Evolutionary conservation across 1,140 invertebrate species (phyloP).

Genomic region (Eueides isabella): DNA sequence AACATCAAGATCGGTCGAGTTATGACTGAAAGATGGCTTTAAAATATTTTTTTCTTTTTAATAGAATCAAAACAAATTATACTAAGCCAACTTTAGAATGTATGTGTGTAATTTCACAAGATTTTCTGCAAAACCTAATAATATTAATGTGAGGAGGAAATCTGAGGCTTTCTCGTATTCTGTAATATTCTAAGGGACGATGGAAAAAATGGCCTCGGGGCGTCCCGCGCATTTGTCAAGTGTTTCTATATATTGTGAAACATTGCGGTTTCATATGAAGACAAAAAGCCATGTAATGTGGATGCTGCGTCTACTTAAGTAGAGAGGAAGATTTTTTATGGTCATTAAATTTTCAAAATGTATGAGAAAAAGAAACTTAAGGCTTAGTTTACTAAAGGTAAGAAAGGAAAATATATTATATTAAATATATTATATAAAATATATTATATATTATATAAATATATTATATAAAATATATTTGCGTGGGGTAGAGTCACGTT

Average conservation of each 20-base stretch:
- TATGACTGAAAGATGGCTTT: too few relatives aligned
- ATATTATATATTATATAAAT: too few relatives aligned
- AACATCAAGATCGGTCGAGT: too few relatives aligned
- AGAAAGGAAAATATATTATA: too few relatives aligned
- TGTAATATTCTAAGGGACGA: conserved; percentile 22
- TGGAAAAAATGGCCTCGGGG: conserved; percentile 12
- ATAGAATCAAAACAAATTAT: too few relatives aligned
- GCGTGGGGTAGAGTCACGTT: too few relatives aligned
- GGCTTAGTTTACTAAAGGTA: too few relatives aligned
- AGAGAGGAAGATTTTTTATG: neutral
- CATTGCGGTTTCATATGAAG: conserved; percentile 19
- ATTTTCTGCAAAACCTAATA: neutral
- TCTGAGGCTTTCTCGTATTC: neutral
- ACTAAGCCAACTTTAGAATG: too few relatives aligned
- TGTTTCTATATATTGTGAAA: conserved; percentile 16
- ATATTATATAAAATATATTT: too few relatives aligned
- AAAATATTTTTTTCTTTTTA: too few relatives aligned
- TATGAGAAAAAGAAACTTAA: neutral
- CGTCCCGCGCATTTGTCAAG: conserved; percentile 15
- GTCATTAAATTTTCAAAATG: neutral
- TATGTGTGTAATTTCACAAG: neutral
- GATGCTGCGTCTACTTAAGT: neutral
- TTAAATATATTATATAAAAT: too few relatives aligned
- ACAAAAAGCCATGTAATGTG: conserved; percentile 11
- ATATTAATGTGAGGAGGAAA: neutral